These are phyloP conservation scores for Liolophura sinensis DNA, from an alignment of 1,140 invertebrate species.

Conservation along the genomic window DNA sequence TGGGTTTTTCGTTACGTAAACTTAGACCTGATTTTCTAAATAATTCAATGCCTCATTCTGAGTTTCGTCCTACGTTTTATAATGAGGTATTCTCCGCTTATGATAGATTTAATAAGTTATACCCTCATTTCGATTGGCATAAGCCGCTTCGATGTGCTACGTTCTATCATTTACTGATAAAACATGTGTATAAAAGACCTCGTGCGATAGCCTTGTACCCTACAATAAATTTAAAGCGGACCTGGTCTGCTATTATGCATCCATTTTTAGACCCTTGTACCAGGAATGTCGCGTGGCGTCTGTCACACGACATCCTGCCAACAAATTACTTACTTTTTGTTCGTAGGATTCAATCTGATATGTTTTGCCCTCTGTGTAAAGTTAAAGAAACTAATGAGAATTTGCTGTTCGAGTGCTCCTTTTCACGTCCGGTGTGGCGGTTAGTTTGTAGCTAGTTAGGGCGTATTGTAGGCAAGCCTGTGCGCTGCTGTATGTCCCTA, in stretches of 20 bases:
- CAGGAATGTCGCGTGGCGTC: constrained; percentile 1
- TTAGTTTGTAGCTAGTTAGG: constrained; percentile 4
- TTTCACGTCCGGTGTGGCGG: constrained; percentile 3
- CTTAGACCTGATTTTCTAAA: constrained; percentile 2
- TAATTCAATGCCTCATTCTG: constrained; percentile 8
- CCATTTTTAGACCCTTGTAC: constrained; percentile 4
- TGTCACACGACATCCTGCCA: constrained; percentile 7
- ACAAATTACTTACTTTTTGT: constrained; percentile 5
- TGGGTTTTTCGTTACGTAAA: constrained; percentile 5
- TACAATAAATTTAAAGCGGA: constrained; percentile 6
- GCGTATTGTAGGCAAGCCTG: too few relatives aligned
- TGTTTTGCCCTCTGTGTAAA: constrained; percentile 5
- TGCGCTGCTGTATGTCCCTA: too few relatives aligned
- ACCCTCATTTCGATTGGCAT: constrained; percentile 8
- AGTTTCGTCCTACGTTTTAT: constrained; percentile 10
- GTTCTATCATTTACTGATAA: constrained; percentile 11
- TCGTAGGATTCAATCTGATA: not conserved
- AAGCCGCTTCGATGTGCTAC: not conserved
- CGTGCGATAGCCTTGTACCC: not conserved
- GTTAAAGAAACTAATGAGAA: constrained; percentile 5
- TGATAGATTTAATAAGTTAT: constrained; percentile 6
- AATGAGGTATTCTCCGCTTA: not conserved
- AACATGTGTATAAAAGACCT: not conserved
- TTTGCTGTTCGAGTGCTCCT: constrained; percentile 6
- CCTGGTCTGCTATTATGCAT: not conserved